Percentiles rank a stretch among this genome's conserved stretches.
phyloP scores from a whole-genome alignment of 2,888 invertebrate species.

The Pilophorus perplexus region DNA sequence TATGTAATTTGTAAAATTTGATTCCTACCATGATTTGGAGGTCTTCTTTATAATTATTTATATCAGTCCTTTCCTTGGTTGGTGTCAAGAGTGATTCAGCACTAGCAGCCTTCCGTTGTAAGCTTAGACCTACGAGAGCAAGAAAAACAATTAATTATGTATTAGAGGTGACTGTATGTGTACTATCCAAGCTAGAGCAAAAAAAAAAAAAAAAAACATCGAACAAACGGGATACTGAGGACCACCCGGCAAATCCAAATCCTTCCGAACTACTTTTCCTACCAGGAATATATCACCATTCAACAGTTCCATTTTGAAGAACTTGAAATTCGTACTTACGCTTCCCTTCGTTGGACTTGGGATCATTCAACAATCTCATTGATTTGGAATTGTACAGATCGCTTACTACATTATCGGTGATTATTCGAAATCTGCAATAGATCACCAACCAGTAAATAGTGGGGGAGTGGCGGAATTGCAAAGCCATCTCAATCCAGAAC shows the following conservation, averaged over 20 bases:
- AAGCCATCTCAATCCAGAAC: no score
- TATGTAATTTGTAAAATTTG: no score
- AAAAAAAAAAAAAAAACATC: neutral
- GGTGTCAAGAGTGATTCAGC: slow-evolving; percentile 9
- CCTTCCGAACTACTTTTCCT: no score
- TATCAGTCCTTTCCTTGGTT: no score
- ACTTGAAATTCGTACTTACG: no score
- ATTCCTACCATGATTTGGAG: no score
- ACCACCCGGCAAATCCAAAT: no score
- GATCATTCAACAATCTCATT: neutral
- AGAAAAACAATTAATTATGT: neutral
- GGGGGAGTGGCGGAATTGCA: no score
- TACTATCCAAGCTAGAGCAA: neutral
- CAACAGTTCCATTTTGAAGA: no score
- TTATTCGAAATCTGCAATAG: slow-evolving; percentile 42
- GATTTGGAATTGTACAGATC: slow-evolving; percentile 7
- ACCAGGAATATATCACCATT: no score
- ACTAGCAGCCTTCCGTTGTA: slow-evolving; percentile 2
- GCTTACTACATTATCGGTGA: slow-evolving; percentile 12
- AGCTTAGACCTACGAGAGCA: neutral
- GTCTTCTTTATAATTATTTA: no score
- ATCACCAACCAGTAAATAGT: slow-evolving; percentile 49
- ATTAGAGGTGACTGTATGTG: neutral
- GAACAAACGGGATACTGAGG: no score
- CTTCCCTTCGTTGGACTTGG: slow-evolving; percentile 7